Base-by-base conservation (phyloP, 2,113 vertebrate genomes). In the Dunckerocampus dactyliophorus region DNA sequence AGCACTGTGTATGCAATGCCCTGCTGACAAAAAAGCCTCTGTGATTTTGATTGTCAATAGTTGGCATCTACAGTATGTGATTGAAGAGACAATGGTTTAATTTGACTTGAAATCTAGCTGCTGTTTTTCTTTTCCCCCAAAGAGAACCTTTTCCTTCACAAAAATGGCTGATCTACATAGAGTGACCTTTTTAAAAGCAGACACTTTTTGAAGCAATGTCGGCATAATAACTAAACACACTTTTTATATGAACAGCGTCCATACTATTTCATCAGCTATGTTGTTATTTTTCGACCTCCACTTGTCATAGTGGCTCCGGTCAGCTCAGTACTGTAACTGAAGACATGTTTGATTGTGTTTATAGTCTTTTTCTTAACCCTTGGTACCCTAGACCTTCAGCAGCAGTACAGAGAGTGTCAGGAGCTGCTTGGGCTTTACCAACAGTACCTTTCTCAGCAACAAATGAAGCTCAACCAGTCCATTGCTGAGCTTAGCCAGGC, bases 341-440 rank as follows among this genome's bases (percentile, higher is more conserved):
- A 4, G 19, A 49, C 66, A 7, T 47, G 13, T 72, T 59, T 21
- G 53, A 7, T 63, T 46, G 34, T 53, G 65, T 10, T 1, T 70
- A 47, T 24, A 28, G 60, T 55, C 46, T 52, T 47, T 84, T 58
- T 88, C 93, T 98, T 97, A 92, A 97, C 92, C 78, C 17, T 15
- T 15, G 28, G 9, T 63, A 42, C 57, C 78, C 78, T 66, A 99
- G 96, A 92, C 86, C 89, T 98, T 63, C 95, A 96, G 72, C 92
- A 92, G 74, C 95, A 99, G 76, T 98, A 97, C 82, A 92, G 84
- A 85, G 95, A 99, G 84, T 99, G 96, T 74, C 95, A 98, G 88
- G 95, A 98, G 85, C 91, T 98, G 79, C 80, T 99, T 53, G 92
- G 88, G 19, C 93, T 98, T n/a, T 98, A 98, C 87, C 96, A 98